These are phyloP conservation scores for Petromus typicus DNA, from an alignment of 2,113 vertebrate genomes.

Conservation along the genomic window DNA sequence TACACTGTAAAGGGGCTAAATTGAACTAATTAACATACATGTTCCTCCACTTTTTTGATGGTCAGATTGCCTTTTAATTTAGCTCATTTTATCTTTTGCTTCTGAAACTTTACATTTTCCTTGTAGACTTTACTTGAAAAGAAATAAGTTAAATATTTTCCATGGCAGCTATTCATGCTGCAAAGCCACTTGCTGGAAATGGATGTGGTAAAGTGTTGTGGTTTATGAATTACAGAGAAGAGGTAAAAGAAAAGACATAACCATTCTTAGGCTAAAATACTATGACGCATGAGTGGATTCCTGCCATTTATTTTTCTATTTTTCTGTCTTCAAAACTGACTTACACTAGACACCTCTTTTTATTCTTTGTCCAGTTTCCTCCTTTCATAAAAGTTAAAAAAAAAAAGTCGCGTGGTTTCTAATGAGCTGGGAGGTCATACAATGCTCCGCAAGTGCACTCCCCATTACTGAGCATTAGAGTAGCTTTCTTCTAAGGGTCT, in stretches of 20 bases:
- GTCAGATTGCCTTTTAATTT: not conserved
- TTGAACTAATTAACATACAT: not conserved
- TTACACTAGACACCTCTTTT: constrained; percentile 41
- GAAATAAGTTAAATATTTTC: not conserved
- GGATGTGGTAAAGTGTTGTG: not conserved
- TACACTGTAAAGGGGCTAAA: not conserved
- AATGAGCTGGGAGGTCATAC: not conserved
- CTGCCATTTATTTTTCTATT: constrained; percentile 45
- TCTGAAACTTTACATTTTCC: constrained; percentile 35
- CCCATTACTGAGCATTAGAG: not conserved
- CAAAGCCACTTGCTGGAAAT: constrained; percentile 54
- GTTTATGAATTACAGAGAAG: constrained; percentile 15
- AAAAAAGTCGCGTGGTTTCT: constrained; percentile 25
- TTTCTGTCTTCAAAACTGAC: constrained; percentile 31
- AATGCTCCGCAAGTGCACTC: not conserved
- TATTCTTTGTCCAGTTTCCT: constrained; percentile 23
- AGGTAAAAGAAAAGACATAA: not conserved
- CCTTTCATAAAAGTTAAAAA: constrained; percentile 21
- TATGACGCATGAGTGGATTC: not conserved
- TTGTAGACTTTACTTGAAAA: constrained; percentile 31
- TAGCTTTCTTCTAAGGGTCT: not conserved
- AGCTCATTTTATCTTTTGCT: constrained; percentile 6
- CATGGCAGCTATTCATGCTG: not conserved
- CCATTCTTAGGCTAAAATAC: constrained; percentile 21
- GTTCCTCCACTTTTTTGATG: not conserved